Evolutionary conservation across 2,888 invertebrate genomes (phyloP).

Genomic region (Tetragonisca angustula): DNA sequence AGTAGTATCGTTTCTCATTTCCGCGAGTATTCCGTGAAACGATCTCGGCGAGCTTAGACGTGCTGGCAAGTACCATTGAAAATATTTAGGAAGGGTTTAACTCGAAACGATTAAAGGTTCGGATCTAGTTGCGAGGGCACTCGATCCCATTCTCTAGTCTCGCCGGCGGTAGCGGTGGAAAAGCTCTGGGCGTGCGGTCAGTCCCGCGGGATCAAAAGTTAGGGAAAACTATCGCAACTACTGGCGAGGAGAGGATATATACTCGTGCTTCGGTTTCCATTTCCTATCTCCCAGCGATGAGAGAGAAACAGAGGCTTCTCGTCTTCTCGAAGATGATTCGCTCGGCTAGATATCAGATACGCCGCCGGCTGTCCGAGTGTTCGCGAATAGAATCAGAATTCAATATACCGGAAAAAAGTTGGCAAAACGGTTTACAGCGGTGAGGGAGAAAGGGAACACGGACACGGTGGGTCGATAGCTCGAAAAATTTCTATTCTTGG

Average conservation of each 20-base stretch:
- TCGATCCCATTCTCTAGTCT: no score
- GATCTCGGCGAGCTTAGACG: no score
- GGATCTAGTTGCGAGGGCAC: no score
- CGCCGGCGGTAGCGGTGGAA: no score
- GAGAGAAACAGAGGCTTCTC: slow-evolving; percentile 59
- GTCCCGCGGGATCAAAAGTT: slow-evolving; percentile 75
- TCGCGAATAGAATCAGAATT: slow-evolving; percentile 73
- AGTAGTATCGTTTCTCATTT: no score
- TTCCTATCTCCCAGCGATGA: slow-evolving; percentile 33
- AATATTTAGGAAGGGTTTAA: no score
- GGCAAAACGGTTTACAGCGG: slow-evolving; percentile 57
- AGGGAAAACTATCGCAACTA: slow-evolving; percentile 73
- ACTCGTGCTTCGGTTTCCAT: slow-evolving; percentile 60
- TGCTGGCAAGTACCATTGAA: no score
- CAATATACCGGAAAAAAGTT: slow-evolving; percentile 72
- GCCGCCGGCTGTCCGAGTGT: slow-evolving; percentile 41
- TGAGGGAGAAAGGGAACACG: background rate
- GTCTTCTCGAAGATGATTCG: slow-evolving; percentile 57
- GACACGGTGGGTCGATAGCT: slow-evolving; percentile 28
- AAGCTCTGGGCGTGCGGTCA: slow-evolving; percentile 48
- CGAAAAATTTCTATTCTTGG: slow-evolving; percentile 46
- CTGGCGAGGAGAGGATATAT: slow-evolving; percentile 54
- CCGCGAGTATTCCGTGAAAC: no score
- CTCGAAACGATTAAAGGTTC: no score
- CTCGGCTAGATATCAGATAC: no score